Percentiles rank a stretch among this genome's conserved stretches.
Evolutionary conservation across 2,797 vertebrate genomes (phyloP).

Genomic region (Furcifer pardalis): DNA sequence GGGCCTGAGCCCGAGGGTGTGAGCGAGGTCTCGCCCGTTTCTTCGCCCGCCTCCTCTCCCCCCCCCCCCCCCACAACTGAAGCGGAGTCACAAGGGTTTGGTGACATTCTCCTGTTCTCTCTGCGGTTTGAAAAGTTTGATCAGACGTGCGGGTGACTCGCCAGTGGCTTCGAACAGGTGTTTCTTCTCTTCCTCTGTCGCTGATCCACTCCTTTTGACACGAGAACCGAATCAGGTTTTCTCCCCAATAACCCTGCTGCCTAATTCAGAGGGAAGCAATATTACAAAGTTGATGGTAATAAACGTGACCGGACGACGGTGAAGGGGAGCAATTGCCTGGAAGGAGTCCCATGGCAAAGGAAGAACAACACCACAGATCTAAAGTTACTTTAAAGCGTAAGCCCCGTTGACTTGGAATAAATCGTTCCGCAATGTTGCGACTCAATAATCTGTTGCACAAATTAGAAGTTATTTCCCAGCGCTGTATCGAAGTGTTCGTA

Average conservation of each 20-base stretch:
- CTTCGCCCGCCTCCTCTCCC: neutral
- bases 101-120: neutral
- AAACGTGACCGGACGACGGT: no score
- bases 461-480: no score
- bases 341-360: neutral
- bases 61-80: neutral
- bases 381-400: no score
- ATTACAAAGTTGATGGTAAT: no score
- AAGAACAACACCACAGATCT: no score
- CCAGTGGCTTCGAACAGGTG: neutral
- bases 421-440: no score
- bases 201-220: neutral
- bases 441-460: neutral
- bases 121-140: neutral
- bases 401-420: neutral
- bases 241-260: neutral
- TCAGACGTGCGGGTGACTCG: neutral
- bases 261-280: neutral
- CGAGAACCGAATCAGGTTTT: neutral
- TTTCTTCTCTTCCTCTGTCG: neutral
- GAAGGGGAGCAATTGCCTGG: neutral
- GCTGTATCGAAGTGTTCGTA: neutral
- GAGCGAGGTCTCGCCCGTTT: no score
- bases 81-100: neutral
- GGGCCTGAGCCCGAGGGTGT: neutral